These are phyloP conservation scores for Drosophila bocki DNA, from an alignment of 1,140 invertebrate genomes.

Conservation along the genomic window DNA sequence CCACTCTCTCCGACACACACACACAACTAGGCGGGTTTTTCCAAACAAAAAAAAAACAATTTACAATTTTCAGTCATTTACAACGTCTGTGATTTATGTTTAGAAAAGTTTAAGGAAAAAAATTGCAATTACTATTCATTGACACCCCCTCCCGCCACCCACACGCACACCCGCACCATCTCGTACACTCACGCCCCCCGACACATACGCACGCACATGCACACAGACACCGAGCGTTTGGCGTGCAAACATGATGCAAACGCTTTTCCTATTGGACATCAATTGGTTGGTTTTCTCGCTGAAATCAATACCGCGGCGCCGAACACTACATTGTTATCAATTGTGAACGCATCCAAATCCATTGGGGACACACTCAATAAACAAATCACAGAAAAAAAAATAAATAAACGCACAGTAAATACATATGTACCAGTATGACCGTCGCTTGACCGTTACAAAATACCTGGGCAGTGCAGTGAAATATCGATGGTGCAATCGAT, in stretches of 20 bases:
- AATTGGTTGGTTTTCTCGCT: constrained; percentile 19
- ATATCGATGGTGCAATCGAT: neutral
- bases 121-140: constrained; percentile 12
- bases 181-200: constrained; percentile 4
- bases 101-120: constrained; percentile 12
- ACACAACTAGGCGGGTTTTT: constrained; percentile 29
- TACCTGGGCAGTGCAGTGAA: neutral
- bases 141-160: neutral
- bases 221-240: constrained; percentile 32
- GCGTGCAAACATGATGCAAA: constrained; percentile 57
- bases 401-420: constrained; percentile 51
- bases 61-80: constrained; percentile 26
- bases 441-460: constrained; percentile 3
- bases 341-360: neutral
- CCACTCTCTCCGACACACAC: neutral
- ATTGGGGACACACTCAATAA: constrained; percentile 35
- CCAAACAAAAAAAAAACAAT: constrained; percentile 12
- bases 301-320: neutral
- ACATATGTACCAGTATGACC: constrained; percentile 7
- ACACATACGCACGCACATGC: constrained; percentile 25
- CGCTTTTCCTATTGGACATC: constrained; percentile 49
- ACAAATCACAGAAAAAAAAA: constrained; percentile 60
- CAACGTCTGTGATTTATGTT: neutral
- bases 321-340: constrained; percentile 5
- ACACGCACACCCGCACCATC: constrained; percentile 6